Conservation (phyloP, 37 sponge, comb jelly and placozoan genomes). For the Beroe ovata region DNA sequence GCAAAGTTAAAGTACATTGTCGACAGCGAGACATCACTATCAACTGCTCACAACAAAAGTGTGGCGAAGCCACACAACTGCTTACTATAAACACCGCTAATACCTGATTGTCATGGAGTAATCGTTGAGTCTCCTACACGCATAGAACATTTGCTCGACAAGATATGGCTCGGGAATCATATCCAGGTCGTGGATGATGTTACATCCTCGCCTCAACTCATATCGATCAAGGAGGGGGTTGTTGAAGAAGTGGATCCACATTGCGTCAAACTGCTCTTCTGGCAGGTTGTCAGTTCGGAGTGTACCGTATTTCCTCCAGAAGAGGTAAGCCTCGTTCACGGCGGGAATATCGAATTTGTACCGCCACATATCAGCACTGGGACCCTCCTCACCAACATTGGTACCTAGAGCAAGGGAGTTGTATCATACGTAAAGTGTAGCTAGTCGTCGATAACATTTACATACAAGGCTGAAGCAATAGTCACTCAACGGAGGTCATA, state of each 20-base stretch:
- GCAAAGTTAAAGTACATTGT: too few relatives aligned
- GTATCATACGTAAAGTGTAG: too few relatives aligned
- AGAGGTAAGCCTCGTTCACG: conserved; percentile 45
- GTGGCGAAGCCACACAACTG: too few relatives aligned
- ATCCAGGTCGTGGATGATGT: conserved; percentile 62
- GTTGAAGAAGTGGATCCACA: conserved; percentile 67
- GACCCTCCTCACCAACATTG: conserved; percentile 23
- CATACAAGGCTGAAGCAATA: too few relatives aligned
- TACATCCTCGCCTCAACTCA: conserved; percentile 64
- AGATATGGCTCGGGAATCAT: conserved; percentile 45
- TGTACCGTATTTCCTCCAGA: conserved; percentile 66
- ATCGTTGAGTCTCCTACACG: conserved; percentile 67
- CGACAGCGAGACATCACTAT: too few relatives aligned
- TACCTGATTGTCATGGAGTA: conserved; percentile 65
- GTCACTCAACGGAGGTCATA: too few relatives aligned
- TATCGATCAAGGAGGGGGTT: conserved; percentile 55
- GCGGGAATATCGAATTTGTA: conserved; percentile 53
- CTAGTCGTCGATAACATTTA: too few relatives aligned
- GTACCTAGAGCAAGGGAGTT: conserved; percentile 12
- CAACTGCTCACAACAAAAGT: too few relatives aligned
- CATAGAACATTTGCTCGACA: conserved; percentile 59
- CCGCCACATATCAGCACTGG: conserved; percentile 43
- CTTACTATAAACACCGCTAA: too few relatives aligned
- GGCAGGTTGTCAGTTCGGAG: conserved; percentile 51
- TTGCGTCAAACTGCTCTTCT: conserved; percentile 61